Evolutionary conservation across 1,140 invertebrate genomes (phyloP), one percentile per base, ranked within the genome.

Genomic region (Scylla paramamosain): DNA sequence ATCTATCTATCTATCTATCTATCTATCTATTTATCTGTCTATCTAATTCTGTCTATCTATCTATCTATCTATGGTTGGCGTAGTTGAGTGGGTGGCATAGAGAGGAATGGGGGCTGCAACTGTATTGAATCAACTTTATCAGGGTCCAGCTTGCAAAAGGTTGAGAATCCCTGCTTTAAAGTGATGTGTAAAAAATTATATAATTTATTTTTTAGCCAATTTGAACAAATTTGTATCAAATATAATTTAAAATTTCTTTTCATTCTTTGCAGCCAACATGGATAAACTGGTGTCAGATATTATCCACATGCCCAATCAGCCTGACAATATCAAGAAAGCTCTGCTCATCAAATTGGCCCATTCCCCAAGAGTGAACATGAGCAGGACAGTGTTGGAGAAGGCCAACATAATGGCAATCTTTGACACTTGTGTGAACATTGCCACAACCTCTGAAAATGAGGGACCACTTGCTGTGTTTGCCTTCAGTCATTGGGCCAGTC

Each of bases 281-380:
- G 94, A 95, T 82, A 95, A 95, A 45, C 52, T 95, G 6, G 90
- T 95, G 48, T 95, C 86, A 52, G 92, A 46, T 88, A 95, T 95
- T 25, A 92, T 95, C 10, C 91, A 92, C 83, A 95, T 95, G 94
- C 91, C 94, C 28, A 95, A 92, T 90, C 82, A 92, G 48, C 45
- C 94, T 29, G 94, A 95, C 16, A 59, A 87, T 92, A 16, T 92
- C 90, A 95, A 95, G 32, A 95, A 84, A 45, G 52, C 77, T 45
- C 48, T 95, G 6, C 84, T 95, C 29, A 91, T 86, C 6, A 92
- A 92, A 86, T 67, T 95, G 31, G 94, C 91, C 16, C 94, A 95
- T 59, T 46, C 94, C 14, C 82, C 89, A 16, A 67, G 46, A 28
- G 46, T 92, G 12, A 87, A 91, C 29, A 95, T 20, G 83, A 77